A percentile compares a stretch with the other conserved stretches of the same genome.
phyloP scores from a whole-genome alignment of 2,888 invertebrate species.

The Parnassius smintheus region DNA sequence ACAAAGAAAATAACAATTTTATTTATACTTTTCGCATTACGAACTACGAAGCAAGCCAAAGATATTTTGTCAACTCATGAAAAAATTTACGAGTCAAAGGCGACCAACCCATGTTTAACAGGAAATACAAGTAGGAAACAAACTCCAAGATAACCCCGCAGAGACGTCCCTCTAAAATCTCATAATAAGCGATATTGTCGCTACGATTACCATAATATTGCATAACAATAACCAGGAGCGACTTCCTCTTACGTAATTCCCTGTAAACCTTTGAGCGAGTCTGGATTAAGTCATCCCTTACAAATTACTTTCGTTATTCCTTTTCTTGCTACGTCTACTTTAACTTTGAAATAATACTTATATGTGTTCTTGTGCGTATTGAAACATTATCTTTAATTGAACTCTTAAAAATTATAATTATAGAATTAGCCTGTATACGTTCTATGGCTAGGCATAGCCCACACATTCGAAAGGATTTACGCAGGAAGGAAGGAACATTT shows the following conservation, averaged over 20 bases:
- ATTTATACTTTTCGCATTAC: too few relatives aligned
- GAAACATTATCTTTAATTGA: not conserved
- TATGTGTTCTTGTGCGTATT: not conserved
- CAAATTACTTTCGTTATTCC: conserved; percentile 10
- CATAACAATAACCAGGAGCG: conserved; percentile 18
- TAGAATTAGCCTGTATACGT: too few relatives aligned
- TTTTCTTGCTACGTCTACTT: not conserved
- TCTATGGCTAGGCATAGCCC: too few relatives aligned
- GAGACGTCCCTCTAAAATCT: conserved; percentile 4
- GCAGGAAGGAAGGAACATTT: too few relatives aligned
- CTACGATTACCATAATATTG: conserved; percentile 16
- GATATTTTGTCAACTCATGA: too few relatives aligned
- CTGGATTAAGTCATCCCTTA: conserved; percentile 16
- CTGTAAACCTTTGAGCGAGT: conserved; percentile 12
- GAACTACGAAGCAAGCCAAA: too few relatives aligned
- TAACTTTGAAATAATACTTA: not conserved
- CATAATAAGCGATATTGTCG: conserved; percentile 13
- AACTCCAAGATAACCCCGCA: not conserved
- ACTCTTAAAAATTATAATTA: not conserved
- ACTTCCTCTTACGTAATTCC: conserved; percentile 13
- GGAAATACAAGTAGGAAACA: not conserved
- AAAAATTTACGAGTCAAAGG: too few relatives aligned
- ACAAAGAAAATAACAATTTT: too few relatives aligned
- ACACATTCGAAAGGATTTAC: too few relatives aligned
- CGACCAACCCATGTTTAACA: too few relatives aligned